These are phyloP conservation scores for Sylvia borin DNA, from an alignment of 2,797 vertebrate genomes.

Conservation along the genomic window DNA sequence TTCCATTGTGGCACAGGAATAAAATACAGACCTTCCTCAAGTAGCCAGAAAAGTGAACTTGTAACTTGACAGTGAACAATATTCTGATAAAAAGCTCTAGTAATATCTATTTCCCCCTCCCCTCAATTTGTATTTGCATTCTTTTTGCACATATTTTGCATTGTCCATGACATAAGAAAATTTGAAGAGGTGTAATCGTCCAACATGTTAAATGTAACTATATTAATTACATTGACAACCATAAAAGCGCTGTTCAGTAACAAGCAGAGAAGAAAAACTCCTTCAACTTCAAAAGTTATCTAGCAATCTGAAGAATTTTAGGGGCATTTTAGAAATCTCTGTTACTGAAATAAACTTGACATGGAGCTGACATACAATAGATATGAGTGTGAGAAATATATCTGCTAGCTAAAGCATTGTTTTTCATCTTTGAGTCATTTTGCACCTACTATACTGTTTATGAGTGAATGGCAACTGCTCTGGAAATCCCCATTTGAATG, in stretches of 20 bases:
- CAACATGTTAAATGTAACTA: not conserved
- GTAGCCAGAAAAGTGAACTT: not conserved
- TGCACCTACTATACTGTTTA: not conserved
- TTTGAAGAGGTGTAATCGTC: not conserved
- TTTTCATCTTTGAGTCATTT: not conserved
- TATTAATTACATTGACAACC: not conserved
- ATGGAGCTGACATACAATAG: not conserved
- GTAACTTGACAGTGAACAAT: not conserved
- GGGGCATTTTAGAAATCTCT: not conserved
- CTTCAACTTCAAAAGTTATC: not conserved
- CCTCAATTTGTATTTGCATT: not conserved
- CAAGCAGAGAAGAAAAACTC: not conserved
- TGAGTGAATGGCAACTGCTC: not conserved
- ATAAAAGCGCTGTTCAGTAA: not conserved
- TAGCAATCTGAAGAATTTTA: not conserved
- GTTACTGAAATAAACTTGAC: not conserved
- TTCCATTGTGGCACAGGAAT: accelerated
- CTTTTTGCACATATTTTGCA: not conserved
- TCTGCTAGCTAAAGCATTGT: not conserved
- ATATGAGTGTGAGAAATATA: not conserved
- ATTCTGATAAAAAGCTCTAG: not conserved
- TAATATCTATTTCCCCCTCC: not conserved
- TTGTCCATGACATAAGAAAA: not conserved
- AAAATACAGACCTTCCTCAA: not conserved
- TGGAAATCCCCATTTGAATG: not conserved